phyloP scores from a whole-genome alignment of 2,113 vertebrate species.

The Triplophysa siluroides region DNA sequence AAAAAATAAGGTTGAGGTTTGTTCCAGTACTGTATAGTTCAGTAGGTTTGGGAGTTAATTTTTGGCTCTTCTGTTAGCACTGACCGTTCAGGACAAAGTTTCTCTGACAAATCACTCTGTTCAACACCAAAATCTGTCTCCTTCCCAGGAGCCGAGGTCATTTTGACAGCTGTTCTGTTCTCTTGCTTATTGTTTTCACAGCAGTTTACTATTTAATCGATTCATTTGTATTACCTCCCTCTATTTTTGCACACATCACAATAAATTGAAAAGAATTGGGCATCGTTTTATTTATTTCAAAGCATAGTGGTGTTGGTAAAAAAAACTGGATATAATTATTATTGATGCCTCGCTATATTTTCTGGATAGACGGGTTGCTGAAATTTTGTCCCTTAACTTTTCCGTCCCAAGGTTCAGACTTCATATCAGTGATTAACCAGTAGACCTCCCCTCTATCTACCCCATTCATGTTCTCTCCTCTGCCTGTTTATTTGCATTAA shows the following conservation, averaged over 20 bases:
- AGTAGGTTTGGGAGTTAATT: constrained; percentile 14
- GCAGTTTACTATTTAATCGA: background rate
- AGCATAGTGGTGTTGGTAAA: background rate
- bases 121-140: background rate
- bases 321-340: background rate
- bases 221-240: background rate
- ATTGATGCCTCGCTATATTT: background rate
- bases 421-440: constrained; percentile 54
- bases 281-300: too few species aligned
- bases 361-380: background rate
- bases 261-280: too few species aligned
- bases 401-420: constrained; percentile 46
- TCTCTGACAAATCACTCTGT: background rate
- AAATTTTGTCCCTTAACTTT: background rate
- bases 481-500: constrained; percentile 1
- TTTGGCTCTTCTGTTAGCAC: constrained; percentile 25
- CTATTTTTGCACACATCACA: background rate
- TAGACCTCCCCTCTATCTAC: constrained; percentile 12
- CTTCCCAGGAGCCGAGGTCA: constrained; percentile 20
- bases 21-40: too few species aligned
- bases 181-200: background rate
- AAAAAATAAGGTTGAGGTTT: too few species aligned
- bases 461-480: constrained; percentile 4
- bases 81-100: constrained; percentile 39
- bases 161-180: background rate